These are phyloP conservation scores for Ischnura elegans DNA, from an alignment of 2,888 invertebrate species.

Conservation along the genomic window DNA sequence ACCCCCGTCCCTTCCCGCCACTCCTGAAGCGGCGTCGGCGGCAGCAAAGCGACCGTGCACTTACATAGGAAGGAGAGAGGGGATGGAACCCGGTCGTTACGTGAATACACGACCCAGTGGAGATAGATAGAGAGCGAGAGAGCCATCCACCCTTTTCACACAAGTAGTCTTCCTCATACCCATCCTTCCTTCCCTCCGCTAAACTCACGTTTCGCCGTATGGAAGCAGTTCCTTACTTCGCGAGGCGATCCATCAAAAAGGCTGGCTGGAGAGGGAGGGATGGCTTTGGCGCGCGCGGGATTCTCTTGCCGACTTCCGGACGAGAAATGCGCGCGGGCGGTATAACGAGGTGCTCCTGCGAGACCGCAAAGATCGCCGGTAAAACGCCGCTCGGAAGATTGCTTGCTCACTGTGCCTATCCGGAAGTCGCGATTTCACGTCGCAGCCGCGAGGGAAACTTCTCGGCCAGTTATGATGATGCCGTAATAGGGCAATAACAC, in stretches of 20 bases:
- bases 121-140: not conserved
- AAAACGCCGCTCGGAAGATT: not conserved
- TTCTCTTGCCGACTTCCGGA: not conserved
- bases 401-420: no score
- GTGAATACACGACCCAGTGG: conserved; percentile 15
- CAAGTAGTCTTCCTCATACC: not conserved
- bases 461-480: not conserved
- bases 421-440: not conserved
- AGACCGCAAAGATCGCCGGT: no score
- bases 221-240: not conserved
- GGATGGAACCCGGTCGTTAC: not conserved
- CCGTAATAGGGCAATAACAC: no score
- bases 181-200: not conserved
- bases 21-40: not conserved
- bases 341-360: not conserved
- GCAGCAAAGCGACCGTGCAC: not conserved
- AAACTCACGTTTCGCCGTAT: not conserved
- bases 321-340: not conserved
- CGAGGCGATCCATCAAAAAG: not conserved
- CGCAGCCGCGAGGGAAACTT: not conserved
- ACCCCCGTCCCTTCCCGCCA: not conserved
- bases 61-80: not conserved
- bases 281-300: not conserved
- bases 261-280: not conserved
- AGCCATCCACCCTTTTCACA: no score